These are phyloP conservation scores for Ligdia adustata DNA, from an alignment of 2,888 invertebrate species.

Conservation along the genomic window DNA sequence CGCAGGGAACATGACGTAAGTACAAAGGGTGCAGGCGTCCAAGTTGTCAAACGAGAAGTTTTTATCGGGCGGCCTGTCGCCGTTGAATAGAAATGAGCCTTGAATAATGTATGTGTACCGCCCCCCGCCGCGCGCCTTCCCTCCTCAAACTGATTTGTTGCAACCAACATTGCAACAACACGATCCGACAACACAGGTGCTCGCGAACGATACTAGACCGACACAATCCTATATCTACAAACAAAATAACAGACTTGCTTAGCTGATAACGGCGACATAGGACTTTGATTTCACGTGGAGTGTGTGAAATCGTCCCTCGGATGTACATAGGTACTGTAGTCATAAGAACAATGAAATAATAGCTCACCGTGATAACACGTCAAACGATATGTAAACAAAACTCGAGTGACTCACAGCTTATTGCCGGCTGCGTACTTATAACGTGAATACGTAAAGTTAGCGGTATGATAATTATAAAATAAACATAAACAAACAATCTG, in stretches of 20 bases:
- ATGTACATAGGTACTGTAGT: constrained; percentile 8
- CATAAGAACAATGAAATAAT: constrained; percentile 31
- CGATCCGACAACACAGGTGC: constrained; percentile 49
- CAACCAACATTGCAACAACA: constrained; percentile 47
- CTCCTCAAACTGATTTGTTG: constrained; percentile 68
- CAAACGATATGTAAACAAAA: constrained; percentile 34
- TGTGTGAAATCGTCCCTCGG: constrained; percentile 23
- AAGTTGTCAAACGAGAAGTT: constrained; percentile 82
- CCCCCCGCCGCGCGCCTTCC: constrained; percentile 51
- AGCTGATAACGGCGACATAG: constrained; percentile 20
- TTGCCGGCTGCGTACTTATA: constrained; percentile 38
- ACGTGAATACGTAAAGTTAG: constrained; percentile 33
- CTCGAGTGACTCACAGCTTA: constrained; percentile 39
- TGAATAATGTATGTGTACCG: constrained; percentile 78
- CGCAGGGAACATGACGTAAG: constrained; percentile 67
- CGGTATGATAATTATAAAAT: constrained; percentile 36
- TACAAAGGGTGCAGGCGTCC: constrained; percentile 81
- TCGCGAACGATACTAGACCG: constrained; percentile 35
- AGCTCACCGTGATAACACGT: constrained; percentile 36
- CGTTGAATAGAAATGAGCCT: constrained; percentile 82
- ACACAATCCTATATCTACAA: constrained; percentile 8
- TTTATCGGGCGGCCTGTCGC: constrained; percentile 79
- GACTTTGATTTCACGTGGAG: constrained; percentile 22
- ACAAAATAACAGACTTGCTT: too few species aligned
- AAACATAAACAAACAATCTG: constrained; percentile 31